Percentiles rank a stretch among this genome's conserved stretches.
Evolutionary conservation across 2,888 invertebrate species (phyloP).

Genomic region (Andrena minutula): DNA sequence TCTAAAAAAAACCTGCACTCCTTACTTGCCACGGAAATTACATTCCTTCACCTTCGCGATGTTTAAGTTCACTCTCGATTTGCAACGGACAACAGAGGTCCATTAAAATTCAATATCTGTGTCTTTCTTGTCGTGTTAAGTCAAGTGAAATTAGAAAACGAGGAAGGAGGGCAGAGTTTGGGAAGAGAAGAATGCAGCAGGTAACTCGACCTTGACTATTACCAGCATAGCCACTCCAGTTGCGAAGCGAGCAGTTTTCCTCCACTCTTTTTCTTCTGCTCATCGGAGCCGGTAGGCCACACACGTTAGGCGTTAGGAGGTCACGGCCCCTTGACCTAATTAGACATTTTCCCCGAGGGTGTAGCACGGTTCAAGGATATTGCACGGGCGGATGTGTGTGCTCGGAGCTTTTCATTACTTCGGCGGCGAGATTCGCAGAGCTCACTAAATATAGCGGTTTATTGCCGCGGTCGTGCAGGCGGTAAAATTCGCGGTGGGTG

Average conservation of each 20-base stretch:
- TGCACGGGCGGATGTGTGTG: constrained; percentile 33
- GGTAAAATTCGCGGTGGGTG: constrained; percentile 64
- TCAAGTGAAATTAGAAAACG: background rate
- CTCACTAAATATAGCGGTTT: constrained; percentile 64
- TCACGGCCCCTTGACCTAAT: constrained; percentile 65
- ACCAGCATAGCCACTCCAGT: constrained; percentile 12
- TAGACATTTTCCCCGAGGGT: constrained; percentile 50
- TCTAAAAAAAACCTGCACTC: background rate
- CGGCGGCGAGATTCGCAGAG: constrained; percentile 41
- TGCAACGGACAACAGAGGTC: background rate
- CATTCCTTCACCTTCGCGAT: no score
- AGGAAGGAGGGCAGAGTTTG: background rate
- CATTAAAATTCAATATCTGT: background rate
- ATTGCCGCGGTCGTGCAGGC: constrained; percentile 55
- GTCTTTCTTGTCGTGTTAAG: background rate
- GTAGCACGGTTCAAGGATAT: constrained; percentile 58
- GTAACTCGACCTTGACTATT: constrained; percentile 17
- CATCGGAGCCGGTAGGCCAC: background rate
- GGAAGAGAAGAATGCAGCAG: no score
- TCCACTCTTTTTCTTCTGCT: background rate
- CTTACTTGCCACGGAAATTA: background rate
- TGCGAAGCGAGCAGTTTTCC: constrained; percentile 13
- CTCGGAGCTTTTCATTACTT: constrained; percentile 60
- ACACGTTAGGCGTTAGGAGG: constrained; percentile 35
- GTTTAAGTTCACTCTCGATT: no score